These are phyloP conservation scores for Crotalus helleri DNA, from an alignment of 2,113 vertebrate species.

Conservation along the genomic window DNA sequence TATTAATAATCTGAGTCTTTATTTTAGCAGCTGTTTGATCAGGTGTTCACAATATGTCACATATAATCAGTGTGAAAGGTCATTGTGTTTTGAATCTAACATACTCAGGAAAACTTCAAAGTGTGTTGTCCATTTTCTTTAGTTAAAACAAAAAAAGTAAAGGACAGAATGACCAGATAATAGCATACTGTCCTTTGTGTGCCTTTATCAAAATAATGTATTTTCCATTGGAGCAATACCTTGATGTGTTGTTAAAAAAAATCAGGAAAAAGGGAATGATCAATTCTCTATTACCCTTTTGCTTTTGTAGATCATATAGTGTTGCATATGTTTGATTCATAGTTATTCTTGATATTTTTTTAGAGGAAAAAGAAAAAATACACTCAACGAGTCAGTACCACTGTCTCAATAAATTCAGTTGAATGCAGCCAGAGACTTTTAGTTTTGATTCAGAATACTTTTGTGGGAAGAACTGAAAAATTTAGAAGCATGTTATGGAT, in stretches of 20 bases:
- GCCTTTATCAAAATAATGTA: not conserved
- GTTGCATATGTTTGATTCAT: not conserved
- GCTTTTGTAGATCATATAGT: not conserved
- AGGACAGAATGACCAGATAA: not conserved
- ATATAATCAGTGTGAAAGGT: not conserved
- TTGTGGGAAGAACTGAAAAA: constrained; percentile 45
- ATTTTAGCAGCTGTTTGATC: constrained; percentile 11
- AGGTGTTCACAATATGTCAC: constrained; percentile 3
- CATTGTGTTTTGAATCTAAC: not conserved
- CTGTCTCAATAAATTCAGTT: constrained; percentile 25
- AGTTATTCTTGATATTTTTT: constrained; percentile 20
- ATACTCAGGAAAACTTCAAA: not conserved
- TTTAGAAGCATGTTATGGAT: constrained; percentile 48
- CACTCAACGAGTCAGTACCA: not conserved
- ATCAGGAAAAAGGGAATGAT: not conserved
- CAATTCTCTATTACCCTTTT: not conserved
- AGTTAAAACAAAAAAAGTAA: not conserved
- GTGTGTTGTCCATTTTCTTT: not conserved
- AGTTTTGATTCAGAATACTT: constrained; percentile 49
- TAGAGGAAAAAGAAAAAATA: not conserved
- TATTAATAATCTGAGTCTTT: constrained; percentile 8
- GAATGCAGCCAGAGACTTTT: constrained; percentile 49
- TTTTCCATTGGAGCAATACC: not conserved
- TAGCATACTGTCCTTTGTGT: not conserved
- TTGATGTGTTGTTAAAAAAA: constrained; percentile 12